phyloP scores from a whole-genome alignment of 1,140 invertebrate species.

The Drosophila willistoni region DNA sequence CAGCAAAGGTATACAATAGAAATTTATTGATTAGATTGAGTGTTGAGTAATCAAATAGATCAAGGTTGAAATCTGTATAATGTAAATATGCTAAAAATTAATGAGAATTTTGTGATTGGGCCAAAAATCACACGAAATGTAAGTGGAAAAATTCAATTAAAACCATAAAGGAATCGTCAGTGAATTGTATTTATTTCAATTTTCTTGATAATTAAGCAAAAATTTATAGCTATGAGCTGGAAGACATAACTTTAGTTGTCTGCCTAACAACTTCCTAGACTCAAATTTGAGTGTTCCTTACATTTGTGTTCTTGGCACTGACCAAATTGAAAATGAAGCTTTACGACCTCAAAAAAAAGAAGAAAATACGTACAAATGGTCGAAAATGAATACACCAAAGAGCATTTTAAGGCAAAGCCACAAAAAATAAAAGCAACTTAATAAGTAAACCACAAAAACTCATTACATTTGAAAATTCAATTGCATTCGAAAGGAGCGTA shows the following conservation, averaged over 20 bases:
- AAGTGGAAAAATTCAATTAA: not conserved
- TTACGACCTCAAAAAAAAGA: not conserved
- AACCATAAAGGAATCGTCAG: constrained; percentile 3
- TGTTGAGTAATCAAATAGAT: constrained; percentile 1
- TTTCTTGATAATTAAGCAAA: too few species aligned
- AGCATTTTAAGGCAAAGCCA: constrained; percentile 23
- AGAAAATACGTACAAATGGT: not conserved
- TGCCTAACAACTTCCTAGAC: not conserved
- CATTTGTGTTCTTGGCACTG: not conserved
- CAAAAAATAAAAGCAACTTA: constrained; percentile 33
- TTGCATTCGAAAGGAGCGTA: constrained; percentile 35
- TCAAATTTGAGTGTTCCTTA: constrained; percentile 6
- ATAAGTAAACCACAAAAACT: constrained; percentile 55
- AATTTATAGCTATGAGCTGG: too few species aligned
- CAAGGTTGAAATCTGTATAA: not conserved
- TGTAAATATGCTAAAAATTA: not conserved
- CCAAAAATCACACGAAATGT: not conserved
- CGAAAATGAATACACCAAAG: constrained; percentile 27
- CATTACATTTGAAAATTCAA: constrained; percentile 62
- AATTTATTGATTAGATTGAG: not conserved
- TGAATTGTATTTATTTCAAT: not conserved
- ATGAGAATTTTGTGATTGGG: not conserved
- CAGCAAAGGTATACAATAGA: not conserved
- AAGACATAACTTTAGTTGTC: too few species aligned
- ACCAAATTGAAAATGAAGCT: not conserved